Percentiles rank a stretch among this genome's conserved stretches.
These are phyloP conservation scores for Todiramphus chloris DNA, from an alignment of 2,113 vertebrate species.

Conservation along the genomic window DNA sequence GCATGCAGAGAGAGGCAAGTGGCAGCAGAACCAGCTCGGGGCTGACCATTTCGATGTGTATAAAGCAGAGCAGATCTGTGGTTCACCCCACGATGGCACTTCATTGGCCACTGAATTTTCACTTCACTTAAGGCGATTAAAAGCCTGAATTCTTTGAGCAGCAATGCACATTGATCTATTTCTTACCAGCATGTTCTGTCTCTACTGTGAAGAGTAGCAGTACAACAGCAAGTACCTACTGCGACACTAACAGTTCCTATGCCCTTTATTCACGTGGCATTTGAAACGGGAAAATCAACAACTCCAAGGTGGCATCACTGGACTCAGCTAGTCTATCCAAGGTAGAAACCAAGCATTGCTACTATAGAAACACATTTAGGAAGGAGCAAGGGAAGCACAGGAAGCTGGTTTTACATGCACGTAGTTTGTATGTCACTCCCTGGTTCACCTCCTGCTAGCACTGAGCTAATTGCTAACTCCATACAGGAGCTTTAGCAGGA, in stretches of 20 bases:
- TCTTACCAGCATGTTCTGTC: neutral
- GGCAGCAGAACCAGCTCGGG: neutral
- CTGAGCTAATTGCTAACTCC: neutral
- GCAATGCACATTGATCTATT: neutral
- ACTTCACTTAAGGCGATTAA: neutral
- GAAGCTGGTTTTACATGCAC: neutral
- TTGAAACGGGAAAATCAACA: neutral
- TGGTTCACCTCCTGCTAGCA: neutral
- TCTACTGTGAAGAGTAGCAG: neutral
- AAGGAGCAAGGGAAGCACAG: neutral
- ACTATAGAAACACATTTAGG: neutral
- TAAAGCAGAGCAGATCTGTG: neutral
- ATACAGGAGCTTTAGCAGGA: neutral
- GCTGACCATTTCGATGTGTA: rapidly evolving
- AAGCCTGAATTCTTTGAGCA: neutral
- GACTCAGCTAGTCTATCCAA: neutral
- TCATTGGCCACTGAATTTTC: neutral
- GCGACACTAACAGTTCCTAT: neutral
- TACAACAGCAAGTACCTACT: neutral
- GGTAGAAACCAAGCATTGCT: neutral
- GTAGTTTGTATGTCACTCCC: neutral
- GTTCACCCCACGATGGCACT: neutral
- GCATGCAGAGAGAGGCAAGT: neutral
- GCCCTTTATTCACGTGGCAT: neutral
- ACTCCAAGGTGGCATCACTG: neutral